phyloP scores from a whole-genome alignment of 64 coral and sea anemone species.

The Montipora sp. region DNA sequence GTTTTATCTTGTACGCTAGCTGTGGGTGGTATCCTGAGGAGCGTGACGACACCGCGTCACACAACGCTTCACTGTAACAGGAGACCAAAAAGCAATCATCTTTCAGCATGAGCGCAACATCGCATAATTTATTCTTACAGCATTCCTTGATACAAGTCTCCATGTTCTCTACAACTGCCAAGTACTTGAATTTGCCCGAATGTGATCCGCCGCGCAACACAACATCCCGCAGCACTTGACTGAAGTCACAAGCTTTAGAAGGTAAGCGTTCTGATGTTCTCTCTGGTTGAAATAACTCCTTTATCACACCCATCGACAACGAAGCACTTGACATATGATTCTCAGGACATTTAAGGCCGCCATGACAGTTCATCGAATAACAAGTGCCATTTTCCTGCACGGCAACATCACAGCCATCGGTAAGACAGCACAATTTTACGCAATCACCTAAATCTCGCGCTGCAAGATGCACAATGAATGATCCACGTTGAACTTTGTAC shows the following conservation, averaged over 20 bases:
- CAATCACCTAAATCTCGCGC: constrained; percentile 33
- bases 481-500: neutral
- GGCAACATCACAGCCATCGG: constrained; percentile 36
- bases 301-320: neutral
- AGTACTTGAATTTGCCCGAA: constrained; percentile 63
- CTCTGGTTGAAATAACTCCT: neutral
- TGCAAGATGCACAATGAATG: neutral
- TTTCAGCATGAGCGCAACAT: constrained; percentile 74
- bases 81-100: constrained; percentile 75
- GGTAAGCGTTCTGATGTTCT: neutral
- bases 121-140: constrained; percentile 70
- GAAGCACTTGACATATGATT: neutral
- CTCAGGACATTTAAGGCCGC: neutral
- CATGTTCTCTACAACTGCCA: constrained; percentile 31
- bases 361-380: constrained; percentile 20
- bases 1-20: constrained; percentile 40
- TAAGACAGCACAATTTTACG: constrained; percentile 35
- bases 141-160: constrained; percentile 61
- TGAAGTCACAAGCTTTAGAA: constrained; percentile 40
- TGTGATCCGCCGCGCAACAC: constrained; percentile 62
- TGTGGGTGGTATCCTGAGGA: constrained; percentile 29
- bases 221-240: constrained; percentile 41
- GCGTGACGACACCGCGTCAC: constrained; percentile 55
- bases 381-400: constrained; percentile 15
- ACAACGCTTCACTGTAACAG: constrained; percentile 46